Percentiles rank a stretch among this genome's conserved stretches.
Evolutionary conservation across 2,113 vertebrate species (phyloP).

Genomic region (Haemorhous mexicanus): DNA sequence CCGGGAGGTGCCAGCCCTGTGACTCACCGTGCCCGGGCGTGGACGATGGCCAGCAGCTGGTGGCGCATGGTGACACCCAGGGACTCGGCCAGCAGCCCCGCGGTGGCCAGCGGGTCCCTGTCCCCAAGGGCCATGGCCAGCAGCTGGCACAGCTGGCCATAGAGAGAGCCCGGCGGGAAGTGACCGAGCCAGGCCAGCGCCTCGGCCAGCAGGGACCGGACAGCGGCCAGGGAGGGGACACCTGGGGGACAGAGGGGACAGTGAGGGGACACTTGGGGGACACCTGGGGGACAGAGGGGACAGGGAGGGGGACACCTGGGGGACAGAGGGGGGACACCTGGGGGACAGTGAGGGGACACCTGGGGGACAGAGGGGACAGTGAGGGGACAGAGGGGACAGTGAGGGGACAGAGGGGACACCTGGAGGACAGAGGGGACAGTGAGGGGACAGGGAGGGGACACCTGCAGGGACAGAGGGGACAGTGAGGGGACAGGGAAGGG

Average conservation of each 20-base stretch:
- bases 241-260: not conserved
- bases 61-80: not conserved
- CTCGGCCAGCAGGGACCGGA: not conserved
- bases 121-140: not conserved
- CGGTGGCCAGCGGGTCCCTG: not conserved
- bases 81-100: not conserved
- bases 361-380: no score
- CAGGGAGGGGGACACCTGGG: no score
- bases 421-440: not conserved
- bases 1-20: not conserved
- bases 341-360: not conserved
- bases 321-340: no score
- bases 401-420: not conserved
- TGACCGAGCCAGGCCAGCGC: fast-evolving
- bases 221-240: not conserved
- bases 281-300: no score
- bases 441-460: no score
- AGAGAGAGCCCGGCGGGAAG: not conserved
- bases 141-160: not conserved
- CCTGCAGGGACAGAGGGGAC: no score
- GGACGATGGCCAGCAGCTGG: not conserved
- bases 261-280: no score
- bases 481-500: no score
- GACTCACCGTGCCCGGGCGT: not conserved
- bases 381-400: no score